Percentiles rank a stretch among this genome's conserved stretches.
Conservation (phyloP, 2,888 invertebrate genomes). For the Nematopogon swammerdamellus region DNA sequence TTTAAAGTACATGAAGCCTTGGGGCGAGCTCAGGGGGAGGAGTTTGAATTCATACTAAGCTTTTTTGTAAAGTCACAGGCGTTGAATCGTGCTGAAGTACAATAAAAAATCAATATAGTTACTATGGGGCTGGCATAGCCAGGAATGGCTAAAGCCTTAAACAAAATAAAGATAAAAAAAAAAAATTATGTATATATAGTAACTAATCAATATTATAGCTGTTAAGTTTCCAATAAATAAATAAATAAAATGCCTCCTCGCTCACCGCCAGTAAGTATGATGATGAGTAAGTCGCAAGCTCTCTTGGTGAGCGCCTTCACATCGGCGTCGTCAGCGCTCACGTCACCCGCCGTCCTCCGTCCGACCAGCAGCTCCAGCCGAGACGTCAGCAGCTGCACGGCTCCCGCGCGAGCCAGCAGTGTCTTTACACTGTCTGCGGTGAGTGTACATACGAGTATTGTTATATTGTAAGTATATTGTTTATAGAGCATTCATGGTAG, state of each 20-base stretch:
- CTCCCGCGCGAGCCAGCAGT: slow-evolving; percentile 69
- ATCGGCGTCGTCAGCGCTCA: slow-evolving; percentile 41
- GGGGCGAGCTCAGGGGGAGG: too few species aligned
- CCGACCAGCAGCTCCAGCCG: slow-evolving; percentile 59
- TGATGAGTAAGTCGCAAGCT: slow-evolving; percentile 82
- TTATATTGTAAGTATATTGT: not conserved
- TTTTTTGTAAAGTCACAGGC: too few species aligned
- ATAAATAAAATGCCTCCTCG: slow-evolving; percentile 5
- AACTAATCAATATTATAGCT: too few species aligned
- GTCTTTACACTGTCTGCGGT: slow-evolving; percentile 72
- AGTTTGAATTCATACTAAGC: too few species aligned
- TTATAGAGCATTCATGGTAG: too few species aligned
- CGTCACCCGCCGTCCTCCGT: slow-evolving; percentile 22
- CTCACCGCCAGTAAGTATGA: slow-evolving; percentile 81
- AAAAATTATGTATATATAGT: too few species aligned
- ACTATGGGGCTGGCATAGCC: too few species aligned
- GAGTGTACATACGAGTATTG: not conserved
- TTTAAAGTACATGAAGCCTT: too few species aligned
- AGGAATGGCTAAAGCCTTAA: too few species aligned
- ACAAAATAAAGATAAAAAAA: too few species aligned
- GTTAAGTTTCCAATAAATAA: slow-evolving; percentile 4
- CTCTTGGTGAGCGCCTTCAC: slow-evolving; percentile 67
- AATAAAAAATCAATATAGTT: too few species aligned
- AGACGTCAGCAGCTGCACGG: slow-evolving; percentile 72
- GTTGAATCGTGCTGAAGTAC: too few species aligned